phyloP scores from a whole-genome alignment of 2,888 invertebrate species.

The Trissolcus japonicus region DNA sequence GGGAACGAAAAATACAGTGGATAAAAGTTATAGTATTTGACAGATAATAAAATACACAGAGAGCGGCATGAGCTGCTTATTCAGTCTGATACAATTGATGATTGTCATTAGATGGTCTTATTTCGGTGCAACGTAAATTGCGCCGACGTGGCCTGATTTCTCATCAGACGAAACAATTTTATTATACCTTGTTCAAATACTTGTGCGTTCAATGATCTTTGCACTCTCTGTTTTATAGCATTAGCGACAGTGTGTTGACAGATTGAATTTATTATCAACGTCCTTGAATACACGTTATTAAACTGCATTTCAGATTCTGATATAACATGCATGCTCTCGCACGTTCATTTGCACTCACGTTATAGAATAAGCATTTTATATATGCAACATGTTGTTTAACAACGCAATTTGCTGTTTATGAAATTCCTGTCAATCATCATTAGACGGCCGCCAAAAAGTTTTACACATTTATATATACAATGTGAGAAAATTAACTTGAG shows the following conservation, averaged over 20 bases:
- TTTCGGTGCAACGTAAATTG: conserved; percentile 48
- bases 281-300: conserved; percentile 45
- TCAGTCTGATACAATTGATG: not conserved
- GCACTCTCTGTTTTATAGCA: conserved; percentile 35
- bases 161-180: conserved; percentile 44
- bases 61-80: too few species aligned
- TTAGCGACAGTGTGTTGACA: conserved; percentile 40
- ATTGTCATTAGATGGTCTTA: conserved; percentile 45
- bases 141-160: conserved; percentile 48
- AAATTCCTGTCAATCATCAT: conserved; percentile 39
- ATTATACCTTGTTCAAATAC: conserved; percentile 44
- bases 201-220: conserved; percentile 50
- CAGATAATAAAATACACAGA: too few species aligned
- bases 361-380: not conserved
- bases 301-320: conserved; percentile 15
- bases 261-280: conserved; percentile 52
- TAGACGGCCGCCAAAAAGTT: conserved; percentile 27
- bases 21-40: too few species aligned
- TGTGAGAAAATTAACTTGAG: conserved; percentile 49
- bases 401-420: conserved; percentile 1
- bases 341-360: conserved; percentile 15
- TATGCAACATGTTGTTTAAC: not conserved
- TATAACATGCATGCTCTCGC: conserved; percentile 23
- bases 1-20: too few species aligned
- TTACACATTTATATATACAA: conserved; percentile 33